These are phyloP conservation scores for Philopotamus ludificatus DNA, from an alignment of 1,140 invertebrate genomes.

Conservation along the genomic window DNA sequence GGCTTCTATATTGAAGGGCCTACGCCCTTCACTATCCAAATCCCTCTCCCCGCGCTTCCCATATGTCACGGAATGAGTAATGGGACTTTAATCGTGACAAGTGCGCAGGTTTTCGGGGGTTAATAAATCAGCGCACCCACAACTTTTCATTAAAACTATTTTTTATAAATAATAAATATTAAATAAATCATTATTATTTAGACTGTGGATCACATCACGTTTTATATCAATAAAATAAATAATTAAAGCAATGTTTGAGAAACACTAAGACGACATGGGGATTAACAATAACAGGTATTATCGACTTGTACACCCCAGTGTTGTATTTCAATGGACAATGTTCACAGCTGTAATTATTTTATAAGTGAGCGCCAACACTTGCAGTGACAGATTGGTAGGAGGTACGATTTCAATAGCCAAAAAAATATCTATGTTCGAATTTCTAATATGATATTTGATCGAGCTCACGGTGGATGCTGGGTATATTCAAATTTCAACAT, in stretches of 20 bases:
- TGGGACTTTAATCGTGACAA: constrained; percentile 41
- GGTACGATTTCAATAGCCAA: too few relatives aligned
- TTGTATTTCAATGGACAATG: constrained; percentile 13
- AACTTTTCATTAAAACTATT: too few relatives aligned
- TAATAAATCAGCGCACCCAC: too few relatives aligned
- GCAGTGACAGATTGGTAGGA: constrained; percentile 18
- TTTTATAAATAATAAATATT: too few relatives aligned
- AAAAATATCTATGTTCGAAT: too few relatives aligned
- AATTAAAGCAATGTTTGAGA: constrained; percentile 9
- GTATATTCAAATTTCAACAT: too few relatives aligned
- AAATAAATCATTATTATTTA: too few relatives aligned
- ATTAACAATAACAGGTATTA: background rate
- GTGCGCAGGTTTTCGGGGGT: constrained; percentile 15
- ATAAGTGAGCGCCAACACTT: constrained; percentile 11
- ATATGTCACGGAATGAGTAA: constrained; percentile 37
- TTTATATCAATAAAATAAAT: too few relatives aligned
- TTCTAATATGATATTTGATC: background rate
- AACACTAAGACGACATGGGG: background rate
- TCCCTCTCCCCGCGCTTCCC: constrained; percentile 24
- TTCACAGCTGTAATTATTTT: constrained; percentile 19
- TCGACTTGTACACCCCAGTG: background rate
- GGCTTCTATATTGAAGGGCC: constrained; percentile 21
- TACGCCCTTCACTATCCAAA: background rate
- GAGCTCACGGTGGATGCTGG: too few relatives aligned
- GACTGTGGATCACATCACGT: too few relatives aligned